Evolutionary conservation across 1,140 invertebrate species (phyloP).

Genomic region (Spodoptera frugiperda): DNA sequence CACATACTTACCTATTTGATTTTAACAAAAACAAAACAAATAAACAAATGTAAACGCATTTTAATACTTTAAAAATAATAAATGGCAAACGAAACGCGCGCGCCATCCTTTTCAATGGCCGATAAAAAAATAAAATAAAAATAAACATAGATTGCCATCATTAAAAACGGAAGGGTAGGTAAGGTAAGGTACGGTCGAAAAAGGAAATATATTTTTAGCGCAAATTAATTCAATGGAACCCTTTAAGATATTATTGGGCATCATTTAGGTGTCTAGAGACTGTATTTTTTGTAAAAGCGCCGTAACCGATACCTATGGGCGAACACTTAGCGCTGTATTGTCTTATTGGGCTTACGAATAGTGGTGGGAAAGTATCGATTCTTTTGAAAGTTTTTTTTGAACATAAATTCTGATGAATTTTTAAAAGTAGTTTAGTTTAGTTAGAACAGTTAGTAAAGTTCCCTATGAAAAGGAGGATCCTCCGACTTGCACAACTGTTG

Average conservation of each 20-base stretch:
- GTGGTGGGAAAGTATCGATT: slow-evolving; percentile 10
- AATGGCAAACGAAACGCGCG: neutral
- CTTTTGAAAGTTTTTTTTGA: neutral
- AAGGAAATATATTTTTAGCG: slow-evolving; percentile 16
- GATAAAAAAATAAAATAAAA: neutral
- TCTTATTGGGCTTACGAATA: slow-evolving; percentile 39
- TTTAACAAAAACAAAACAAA: too few species aligned
- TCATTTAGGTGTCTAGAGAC: neutral
- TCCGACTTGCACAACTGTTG: too few species aligned
- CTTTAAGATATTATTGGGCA: slow-evolving; percentile 43
- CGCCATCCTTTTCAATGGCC: neutral
- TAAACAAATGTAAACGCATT: too few species aligned
- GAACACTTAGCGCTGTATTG: slow-evolving; percentile 40
- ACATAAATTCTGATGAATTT: neutral
- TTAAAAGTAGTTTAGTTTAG: too few species aligned
- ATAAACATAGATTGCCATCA: slow-evolving; percentile 16
- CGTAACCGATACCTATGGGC: slow-evolving; percentile 35
- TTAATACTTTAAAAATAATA: neutral
- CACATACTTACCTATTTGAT: too few species aligned
- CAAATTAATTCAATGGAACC: slow-evolving; percentile 36
- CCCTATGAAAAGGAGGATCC: too few species aligned
- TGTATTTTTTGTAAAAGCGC: slow-evolving; percentile 42
- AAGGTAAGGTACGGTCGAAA: slow-evolving; percentile 3
- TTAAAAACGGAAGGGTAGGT: slow-evolving; percentile 13
- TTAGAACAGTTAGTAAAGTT: too few species aligned